Evolutionary conservation across 2,797 vertebrate species (phyloP), one percentile per base, ranked within the genome.

Genomic region (Lates japonicus): DNA sequence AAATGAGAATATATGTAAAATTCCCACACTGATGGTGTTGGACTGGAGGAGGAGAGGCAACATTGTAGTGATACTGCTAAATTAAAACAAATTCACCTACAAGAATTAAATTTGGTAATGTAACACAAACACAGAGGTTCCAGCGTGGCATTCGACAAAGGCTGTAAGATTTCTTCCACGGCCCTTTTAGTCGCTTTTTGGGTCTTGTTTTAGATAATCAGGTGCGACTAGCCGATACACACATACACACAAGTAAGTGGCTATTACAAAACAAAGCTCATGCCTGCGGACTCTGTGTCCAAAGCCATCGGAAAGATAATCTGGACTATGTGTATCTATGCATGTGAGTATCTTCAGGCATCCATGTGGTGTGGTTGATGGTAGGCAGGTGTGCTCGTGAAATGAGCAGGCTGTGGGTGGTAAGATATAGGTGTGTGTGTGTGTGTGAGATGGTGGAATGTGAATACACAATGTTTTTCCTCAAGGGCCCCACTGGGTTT

Each of bases 391-490:
- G 74, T 68, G 62, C 76, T 70, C 35, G 16, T 77, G n/a, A n/a
- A n/a, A n/a, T n/a, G n/a, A n/a, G n/a, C n/a, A n/a, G n/a, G n/a
- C n/a, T n/a, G n/a, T n/a, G n/a, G n/a, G n/a, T n/a, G n/a, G n/a
- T n/a, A n/a, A n/a, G n/a, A n/a, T n/a, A n/a, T n/a, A n/a, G n/a
- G n/a, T 9, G 41, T 66, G 48, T 49, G 10, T 59, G 39, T 37
- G 52, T 46, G 42, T 39, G 48, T 39, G n/a, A 68, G 76, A 69
- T 0, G 62, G 80, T 70, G 79, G 82, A 80, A 71, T 65, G 81
- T 85, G 81, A 91, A 89, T 88, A 90, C n/a, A 83, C 60, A 86
- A 88, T 78, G 78, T 88, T 42, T 88, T 88, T 82, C 85, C 85
- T 82, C 35, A 83, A 88, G 79, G 86, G 64, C 66, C 82, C 48